Percentiles rank a stretch among this genome's conserved stretches.
Conservation (phyloP, 2,888 invertebrate species). For the Peribatodes rhomboidaria region DNA sequence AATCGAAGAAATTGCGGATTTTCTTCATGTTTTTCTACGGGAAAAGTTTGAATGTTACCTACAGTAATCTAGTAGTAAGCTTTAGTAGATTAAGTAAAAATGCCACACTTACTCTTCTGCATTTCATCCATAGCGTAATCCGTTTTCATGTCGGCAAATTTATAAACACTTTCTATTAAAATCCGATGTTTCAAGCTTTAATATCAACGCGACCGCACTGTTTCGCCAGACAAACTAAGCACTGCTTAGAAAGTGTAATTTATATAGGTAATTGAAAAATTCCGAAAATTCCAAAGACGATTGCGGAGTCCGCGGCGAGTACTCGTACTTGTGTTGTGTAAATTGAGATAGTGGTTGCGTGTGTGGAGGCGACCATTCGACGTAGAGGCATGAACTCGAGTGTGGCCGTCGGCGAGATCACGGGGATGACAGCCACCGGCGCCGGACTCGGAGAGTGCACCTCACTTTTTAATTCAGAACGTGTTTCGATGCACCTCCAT, state of each 20-base stretch:
- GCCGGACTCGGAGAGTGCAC: constrained; percentile 57
- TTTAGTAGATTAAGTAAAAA: constrained; percentile 21
- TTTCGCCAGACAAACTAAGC: constrained; percentile 63
- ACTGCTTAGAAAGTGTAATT: constrained; percentile 67
- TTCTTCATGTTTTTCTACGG: too few relatives aligned
- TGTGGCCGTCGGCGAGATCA: constrained; percentile 59
- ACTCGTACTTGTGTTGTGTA: constrained; percentile 11
- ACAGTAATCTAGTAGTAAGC: too few relatives aligned
- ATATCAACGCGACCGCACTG: constrained; percentile 66
- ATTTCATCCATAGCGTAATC: constrained; percentile 85
- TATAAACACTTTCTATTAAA: constrained; percentile 70
- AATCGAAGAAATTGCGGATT: too few relatives aligned
- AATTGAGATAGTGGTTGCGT: constrained; percentile 25
- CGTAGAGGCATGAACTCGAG: constrained; percentile 71
- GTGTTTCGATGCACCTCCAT: constrained; percentile 56
- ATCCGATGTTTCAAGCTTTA: constrained; percentile 60
- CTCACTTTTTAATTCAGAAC: constrained; percentile 70
- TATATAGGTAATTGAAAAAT: constrained; percentile 69
- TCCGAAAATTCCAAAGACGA: constrained; percentile 55
- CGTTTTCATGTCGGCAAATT: constrained; percentile 79
- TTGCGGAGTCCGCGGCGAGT: constrained; percentile 23
- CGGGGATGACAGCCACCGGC: constrained; percentile 66
- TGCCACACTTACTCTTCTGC: constrained; percentile 80
- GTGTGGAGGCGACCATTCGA: constrained; percentile 69
- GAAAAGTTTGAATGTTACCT: background rate